A percentile compares a stretch with the other conserved stretches of the same genome.
Conservation (phyloP, 2,797 vertebrate genomes). For the Malacoctenus gilli region DNA sequence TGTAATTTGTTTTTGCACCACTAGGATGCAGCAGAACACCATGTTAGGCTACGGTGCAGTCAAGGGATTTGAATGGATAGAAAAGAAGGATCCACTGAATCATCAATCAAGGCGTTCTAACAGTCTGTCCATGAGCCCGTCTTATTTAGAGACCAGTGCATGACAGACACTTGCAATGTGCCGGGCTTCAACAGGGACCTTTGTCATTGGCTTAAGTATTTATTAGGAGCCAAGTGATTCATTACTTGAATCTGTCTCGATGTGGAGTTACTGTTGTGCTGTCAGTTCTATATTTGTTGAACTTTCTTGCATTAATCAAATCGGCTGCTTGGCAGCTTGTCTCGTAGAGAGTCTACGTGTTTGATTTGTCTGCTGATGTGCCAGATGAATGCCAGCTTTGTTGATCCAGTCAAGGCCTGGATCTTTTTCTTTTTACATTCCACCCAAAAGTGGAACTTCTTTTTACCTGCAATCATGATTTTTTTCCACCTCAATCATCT, state of each 20-base stretch:
- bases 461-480: too few relatives aligned
- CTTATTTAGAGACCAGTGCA: too few relatives aligned
- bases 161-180: too few relatives aligned
- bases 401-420: neutral
- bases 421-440: too few relatives aligned
- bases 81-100: constrained; percentile 16
- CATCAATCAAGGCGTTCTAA: too few relatives aligned
- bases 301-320: neutral
- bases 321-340: constrained; percentile 19
- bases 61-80: constrained; percentile 33
- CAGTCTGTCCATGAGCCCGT: too few relatives aligned
- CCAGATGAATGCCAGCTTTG: constrained; percentile 4
- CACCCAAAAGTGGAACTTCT: too few relatives aligned
- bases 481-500: neutral
- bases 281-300: neutral
- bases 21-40: constrained; percentile 54
- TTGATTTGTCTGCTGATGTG: constrained; percentile 16
- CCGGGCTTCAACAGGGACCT: neutral
- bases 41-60: neutral
- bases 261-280: constrained; percentile 31
- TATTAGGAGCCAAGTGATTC: constrained; percentile 20
- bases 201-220: constrained; percentile 6
- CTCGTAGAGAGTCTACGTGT: neutral
- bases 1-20: constrained; percentile 53
- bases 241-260: constrained; percentile 36